Base-by-base conservation (phyloP, 2,797 vertebrate species). In the Liasis olivaceus region DNA sequence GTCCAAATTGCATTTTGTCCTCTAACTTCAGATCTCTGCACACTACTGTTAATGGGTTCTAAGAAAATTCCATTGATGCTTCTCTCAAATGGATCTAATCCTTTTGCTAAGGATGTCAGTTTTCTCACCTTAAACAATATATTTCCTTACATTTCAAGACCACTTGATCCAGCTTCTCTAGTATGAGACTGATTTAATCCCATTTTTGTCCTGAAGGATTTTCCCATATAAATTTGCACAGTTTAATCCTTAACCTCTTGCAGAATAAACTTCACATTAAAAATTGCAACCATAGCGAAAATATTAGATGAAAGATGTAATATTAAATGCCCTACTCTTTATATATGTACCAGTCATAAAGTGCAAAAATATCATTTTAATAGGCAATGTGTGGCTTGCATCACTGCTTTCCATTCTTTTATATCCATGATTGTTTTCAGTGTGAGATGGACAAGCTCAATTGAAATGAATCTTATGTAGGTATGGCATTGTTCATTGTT, bases 291-390 rank as follows among this genome's bases (percentile, higher is more conserved):
- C 5, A 7, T 51, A 51, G 7, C 51, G n/a, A 13, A 1, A 36
- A 47, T 31, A 81, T 93, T 85, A 91, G 63, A 88, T 91, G 60
- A 94, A 90, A 89, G 24, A 20, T 64, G 58, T 2, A 58, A 56
- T 36, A 14, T 77, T 58, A 89, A 89, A 89, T 56, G 14, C 31
- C 12, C n/a, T 24, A 5, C 11, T 88, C 31, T 3, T 47, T 62
- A 13, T 24, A 36, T 36, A 36, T 56, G 20, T 14, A 72, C n/a
- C 22, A 17, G 12, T 69, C 11, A 58, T 24, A 72, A 31, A 89
- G 11, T 9, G 64, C 66, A 89, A 56, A 69, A 7, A 26, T 17
- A 26, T 89, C 7, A 89, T 72, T 56, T 36, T 36, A 22, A 77
- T 69, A 2, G 64, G 20, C 14, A 89, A 31, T 89, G 20, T 89